These are phyloP conservation scores for Zygaena filipendulae DNA, from an alignment of 2,888 invertebrate species.

Conservation along the genomic window DNA sequence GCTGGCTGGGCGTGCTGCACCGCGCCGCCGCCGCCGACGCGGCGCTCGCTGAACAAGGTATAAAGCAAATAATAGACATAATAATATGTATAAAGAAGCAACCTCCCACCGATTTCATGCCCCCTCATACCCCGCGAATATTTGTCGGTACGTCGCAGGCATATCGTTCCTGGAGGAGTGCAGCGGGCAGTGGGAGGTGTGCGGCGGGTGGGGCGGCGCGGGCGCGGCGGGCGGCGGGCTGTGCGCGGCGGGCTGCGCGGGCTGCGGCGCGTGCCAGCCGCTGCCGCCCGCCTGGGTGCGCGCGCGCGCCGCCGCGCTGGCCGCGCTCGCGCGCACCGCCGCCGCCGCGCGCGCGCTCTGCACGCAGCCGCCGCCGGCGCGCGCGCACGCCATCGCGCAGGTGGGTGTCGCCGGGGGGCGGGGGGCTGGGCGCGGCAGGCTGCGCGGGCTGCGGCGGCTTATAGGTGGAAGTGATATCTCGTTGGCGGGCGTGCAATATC, in stretches of 20 bases:
- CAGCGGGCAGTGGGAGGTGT: slow-evolving; percentile 32
- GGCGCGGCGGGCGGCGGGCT: slow-evolving; percentile 23
- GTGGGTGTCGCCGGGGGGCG: slow-evolving; percentile 18
- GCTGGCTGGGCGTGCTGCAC: slow-evolving; percentile 87
- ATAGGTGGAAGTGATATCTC: too few relatives aligned
- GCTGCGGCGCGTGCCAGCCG: slow-evolving; percentile 29
- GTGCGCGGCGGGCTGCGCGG: slow-evolving; percentile 47
- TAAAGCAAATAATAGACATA: too few relatives aligned
- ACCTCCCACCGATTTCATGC: too few relatives aligned
- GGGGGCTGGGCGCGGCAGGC: slow-evolving; percentile 36
- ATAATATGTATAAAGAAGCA: too few relatives aligned
- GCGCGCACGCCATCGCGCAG: slow-evolving; percentile 79
- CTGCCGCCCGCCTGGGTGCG: slow-evolving; percentile 41
- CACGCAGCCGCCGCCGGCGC: slow-evolving; percentile 93
- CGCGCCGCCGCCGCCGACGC: slow-evolving; percentile 81
- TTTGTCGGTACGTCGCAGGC: too few relatives aligned
- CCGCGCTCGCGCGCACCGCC: slow-evolving; percentile 61
- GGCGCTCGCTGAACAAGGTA: slow-evolving; percentile 63
- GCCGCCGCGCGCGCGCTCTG: slow-evolving; percentile 79
- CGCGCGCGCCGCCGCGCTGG: slow-evolving; percentile 80
- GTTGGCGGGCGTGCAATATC: too few relatives aligned
- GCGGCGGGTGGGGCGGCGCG: slow-evolving; percentile 24
- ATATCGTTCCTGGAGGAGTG: slow-evolving; percentile 36
- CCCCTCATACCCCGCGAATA: too few relatives aligned
- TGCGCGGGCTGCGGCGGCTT: slow-evolving; percentile 26